Base-by-base conservation (phyloP, 35 echinoderm and acorn worm species). In the Apostichopus parvimensis region DNA sequence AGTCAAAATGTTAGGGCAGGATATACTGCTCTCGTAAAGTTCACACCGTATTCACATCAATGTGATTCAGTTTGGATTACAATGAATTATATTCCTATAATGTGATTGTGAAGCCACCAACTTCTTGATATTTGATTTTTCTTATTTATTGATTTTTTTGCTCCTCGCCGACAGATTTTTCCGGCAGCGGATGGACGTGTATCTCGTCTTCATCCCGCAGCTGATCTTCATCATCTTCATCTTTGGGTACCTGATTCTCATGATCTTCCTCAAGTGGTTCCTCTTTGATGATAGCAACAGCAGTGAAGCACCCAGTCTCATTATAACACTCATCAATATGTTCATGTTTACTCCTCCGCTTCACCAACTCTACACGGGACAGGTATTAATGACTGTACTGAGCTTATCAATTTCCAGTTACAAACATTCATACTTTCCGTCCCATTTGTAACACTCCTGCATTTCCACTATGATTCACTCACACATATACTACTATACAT, bases 271-370 rank as follows among this genome's bases (percentile, higher is more conserved):
- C 60, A 99, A 99, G 66, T 99, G 97, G 97, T 94, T 99, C 83
- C 18, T 87, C 21, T 96, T 96, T 53, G 60, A 92, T 24, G 93
- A 87, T 18, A 56, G 3, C 18, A 93, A 82, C 79, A 92, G 91
- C 53, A 15, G 79, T 6, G 9, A 56, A 1, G 95, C 97, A 12
- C 95, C 97, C 70, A 94, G 93, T 53, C 91, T 96, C 18, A 95
- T 96, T 89, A 95, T 96, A 5, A 95, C 95, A 54, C 95, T 99
- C 78, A 99, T 99, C 92, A 95, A 99, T 61, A 99, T 99, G 97
- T 95, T 95, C 61, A 91, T 99, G 71, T 80, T 96, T 8, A 92
- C 79, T 17, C 1, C 54, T 2, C 93, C 95, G 1, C 23, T 91
- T 5, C 70, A 72, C 1, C 15, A 59, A 1, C 82, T 99, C 21